These are phyloP conservation scores for Threskiornis aethiopicus DNA, from an alignment of 2,797 vertebrate species.

Conservation along the genomic window DNA sequence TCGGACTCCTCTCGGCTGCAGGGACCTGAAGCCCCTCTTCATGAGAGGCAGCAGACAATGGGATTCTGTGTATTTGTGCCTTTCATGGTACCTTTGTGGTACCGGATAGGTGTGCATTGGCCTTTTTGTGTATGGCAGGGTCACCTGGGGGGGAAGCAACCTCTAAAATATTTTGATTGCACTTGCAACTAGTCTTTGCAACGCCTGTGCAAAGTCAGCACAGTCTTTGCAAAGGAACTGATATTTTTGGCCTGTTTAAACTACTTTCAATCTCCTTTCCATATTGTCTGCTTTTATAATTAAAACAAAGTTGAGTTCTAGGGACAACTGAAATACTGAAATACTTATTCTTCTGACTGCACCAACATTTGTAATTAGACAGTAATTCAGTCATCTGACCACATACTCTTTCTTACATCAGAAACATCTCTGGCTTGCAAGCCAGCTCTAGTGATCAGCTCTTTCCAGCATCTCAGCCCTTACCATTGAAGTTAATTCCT, in stretches of 20 bases:
- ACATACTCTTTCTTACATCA: neutral
- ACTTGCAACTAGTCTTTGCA: neutral
- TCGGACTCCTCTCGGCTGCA: neutral
- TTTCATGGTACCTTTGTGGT: neutral
- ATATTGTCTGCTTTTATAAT: neutral
- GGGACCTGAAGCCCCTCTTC: neutral
- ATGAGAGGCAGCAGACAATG: neutral
- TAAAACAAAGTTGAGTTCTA: neutral
- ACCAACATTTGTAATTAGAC: neutral
- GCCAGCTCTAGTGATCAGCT: neutral
- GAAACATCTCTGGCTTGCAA: neutral
- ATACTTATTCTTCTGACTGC: neutral
- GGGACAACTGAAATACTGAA: neutral
- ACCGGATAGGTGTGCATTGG: fast-evolving
- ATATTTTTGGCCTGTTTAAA: neutral
- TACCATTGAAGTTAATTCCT: neutral
- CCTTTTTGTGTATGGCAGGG: neutral
- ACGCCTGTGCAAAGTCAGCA: neutral
- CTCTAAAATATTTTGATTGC: neutral
- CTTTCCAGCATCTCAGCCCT: neutral
- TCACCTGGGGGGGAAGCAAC: neutral
- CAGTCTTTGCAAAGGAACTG: neutral
- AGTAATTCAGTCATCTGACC: neutral
- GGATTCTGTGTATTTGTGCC: neutral
- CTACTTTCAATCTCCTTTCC: neutral